A percentile compares a stretch with the other conserved stretches of the same genome.
phyloP scores from a whole-genome alignment of 2,113 vertebrate species.

The Trachemys scripta region DNA sequence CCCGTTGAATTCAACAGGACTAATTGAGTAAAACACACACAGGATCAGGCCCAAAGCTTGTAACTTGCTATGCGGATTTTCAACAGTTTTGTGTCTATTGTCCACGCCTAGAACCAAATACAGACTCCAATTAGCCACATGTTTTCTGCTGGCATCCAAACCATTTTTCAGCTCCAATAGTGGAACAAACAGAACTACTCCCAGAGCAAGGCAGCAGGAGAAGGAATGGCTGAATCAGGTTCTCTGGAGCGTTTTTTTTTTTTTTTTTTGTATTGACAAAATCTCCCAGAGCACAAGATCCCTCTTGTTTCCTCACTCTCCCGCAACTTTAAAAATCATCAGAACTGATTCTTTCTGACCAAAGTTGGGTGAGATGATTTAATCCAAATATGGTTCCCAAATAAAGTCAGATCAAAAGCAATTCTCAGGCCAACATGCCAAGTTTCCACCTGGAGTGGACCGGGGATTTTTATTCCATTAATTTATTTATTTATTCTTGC shows the following conservation, averaged over 20 bases:
- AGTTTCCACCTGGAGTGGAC: not conserved
- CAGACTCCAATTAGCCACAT: not conserved
- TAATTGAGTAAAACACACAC: not conserved
- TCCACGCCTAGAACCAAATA: not conserved
- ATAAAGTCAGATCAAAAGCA: not conserved
- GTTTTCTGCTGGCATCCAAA: not conserved
- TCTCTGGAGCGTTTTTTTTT: not conserved
- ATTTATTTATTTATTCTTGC: not conserved
- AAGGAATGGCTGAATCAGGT: not conserved
- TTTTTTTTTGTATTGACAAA: not conserved
- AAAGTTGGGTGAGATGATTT: not conserved
- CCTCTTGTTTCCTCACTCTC: not conserved
- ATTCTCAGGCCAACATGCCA: not conserved
- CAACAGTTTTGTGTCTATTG: not conserved
- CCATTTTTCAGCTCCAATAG: not conserved
- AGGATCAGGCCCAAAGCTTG: not conserved
- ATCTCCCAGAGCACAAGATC: not conserved
- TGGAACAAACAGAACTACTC: not conserved
- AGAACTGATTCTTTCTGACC: fast-evolving
- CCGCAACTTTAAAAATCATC: not conserved
- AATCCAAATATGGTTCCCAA: not conserved
- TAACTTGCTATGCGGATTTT: not conserved
- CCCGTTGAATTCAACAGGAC: not conserved
- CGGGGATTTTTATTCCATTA: not conserved
- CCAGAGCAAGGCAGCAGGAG: not conserved